phyloP scores from a whole-genome alignment of 1,140 invertebrate genomes.

The Lepidostoma basale region DNA sequence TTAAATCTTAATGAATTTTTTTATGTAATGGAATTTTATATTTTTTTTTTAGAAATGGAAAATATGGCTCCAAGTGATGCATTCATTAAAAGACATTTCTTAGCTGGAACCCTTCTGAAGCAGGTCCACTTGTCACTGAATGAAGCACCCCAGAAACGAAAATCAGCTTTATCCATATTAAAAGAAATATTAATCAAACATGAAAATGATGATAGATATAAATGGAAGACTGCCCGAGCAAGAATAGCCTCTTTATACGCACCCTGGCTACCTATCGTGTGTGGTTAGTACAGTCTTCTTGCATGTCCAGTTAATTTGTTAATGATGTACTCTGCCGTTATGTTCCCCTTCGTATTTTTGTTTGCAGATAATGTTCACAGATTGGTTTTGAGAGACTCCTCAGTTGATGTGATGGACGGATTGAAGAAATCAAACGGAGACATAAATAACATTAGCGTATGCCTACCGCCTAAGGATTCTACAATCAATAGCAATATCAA shows the following conservation, averaged over 20 bases:
- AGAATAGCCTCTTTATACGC: constrained; percentile 89
- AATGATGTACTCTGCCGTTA: no score
- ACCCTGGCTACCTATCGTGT: constrained; percentile 84
- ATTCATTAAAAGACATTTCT: constrained; percentile 89
- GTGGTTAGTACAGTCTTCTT: constrained; percentile 52
- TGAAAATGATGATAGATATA: constrained; percentile 90
- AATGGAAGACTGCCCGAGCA: constrained; percentile 77
- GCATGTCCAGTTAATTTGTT: no score
- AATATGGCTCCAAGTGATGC: constrained; percentile 67
- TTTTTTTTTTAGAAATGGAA: constrained; percentile 53
- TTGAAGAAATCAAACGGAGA: constrained; percentile 43
- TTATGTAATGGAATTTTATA: constrained; percentile 42
- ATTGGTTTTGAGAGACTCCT: constrained; percentile 52
- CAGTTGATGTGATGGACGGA: constrained; percentile 11
- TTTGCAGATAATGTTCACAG: constrained; percentile 57
- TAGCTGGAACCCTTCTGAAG: constrained; percentile 80
- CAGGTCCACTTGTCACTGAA: constrained; percentile 77
- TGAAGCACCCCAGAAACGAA: constrained; percentile 80
- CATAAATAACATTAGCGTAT: constrained; percentile 25
- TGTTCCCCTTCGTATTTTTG: no score
- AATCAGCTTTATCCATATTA: constrained; percentile 77
- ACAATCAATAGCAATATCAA: constrained; percentile 46
- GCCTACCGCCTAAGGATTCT: constrained; percentile 31
- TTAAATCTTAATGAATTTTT: constrained; percentile 20
- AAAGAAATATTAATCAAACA: constrained; percentile 91